These are phyloP conservation scores for Aradophagus sp. DNA, from an alignment of 1,140 invertebrate genomes.

Conservation along the genomic window DNA sequence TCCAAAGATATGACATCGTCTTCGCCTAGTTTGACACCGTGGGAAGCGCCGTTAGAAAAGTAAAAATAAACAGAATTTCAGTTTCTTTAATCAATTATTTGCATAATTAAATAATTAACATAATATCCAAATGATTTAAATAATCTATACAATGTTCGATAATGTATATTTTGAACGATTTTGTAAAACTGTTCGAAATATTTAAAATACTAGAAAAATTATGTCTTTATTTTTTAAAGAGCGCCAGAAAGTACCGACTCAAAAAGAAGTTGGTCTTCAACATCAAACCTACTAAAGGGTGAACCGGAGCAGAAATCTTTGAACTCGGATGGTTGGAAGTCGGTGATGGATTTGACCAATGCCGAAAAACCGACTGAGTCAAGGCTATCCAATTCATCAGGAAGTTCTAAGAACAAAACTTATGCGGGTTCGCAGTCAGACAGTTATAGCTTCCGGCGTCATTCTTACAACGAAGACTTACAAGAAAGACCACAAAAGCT, in stretches of 20 bases:
- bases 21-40: slow-evolving; percentile 82
- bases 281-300: slow-evolving; percentile 74
- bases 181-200: too few species aligned
- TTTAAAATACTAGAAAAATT: not conserved
- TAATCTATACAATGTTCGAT: not conserved
- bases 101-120: not conserved
- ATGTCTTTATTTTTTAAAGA: slow-evolving; percentile 22
- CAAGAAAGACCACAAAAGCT: slow-evolving; percentile 63
- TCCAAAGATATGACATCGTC: slow-evolving; percentile 83
- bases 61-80: slow-evolving; percentile 59
- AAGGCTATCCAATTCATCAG: slow-evolving; percentile 7
- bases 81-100: not conserved
- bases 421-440: slow-evolving; percentile 62
- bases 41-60: slow-evolving; percentile 79
- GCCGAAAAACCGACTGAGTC: slow-evolving; percentile 12
- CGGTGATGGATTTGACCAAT: slow-evolving; percentile 59
- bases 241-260: slow-evolving; percentile 57
- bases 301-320: slow-evolving; percentile 54
- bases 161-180: not conserved
- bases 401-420: slow-evolving; percentile 41
- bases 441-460: slow-evolving; percentile 57
- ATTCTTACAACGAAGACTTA: slow-evolving; percentile 58
- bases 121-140: not conserved
- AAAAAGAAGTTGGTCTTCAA: slow-evolving; percentile 75
- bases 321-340: slow-evolving; percentile 59